These are phyloP conservation scores for Chrysina gloriosa DNA, from an alignment of 2,888 invertebrate species.

Conservation along the genomic window DNA sequence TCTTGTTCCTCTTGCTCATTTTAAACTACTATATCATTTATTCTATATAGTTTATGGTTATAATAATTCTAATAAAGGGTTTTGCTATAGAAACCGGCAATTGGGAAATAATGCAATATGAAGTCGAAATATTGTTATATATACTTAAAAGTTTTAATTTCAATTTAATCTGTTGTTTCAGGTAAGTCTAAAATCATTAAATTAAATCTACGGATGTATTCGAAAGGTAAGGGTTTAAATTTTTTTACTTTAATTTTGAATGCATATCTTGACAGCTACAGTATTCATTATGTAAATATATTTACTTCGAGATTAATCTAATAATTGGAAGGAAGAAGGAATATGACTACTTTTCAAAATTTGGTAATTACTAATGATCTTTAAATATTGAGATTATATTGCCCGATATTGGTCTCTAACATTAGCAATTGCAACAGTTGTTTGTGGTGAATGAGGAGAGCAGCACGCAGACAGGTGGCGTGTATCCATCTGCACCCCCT, in stretches of 20 bases:
- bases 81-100: too few species aligned
- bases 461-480: constrained; percentile 37
- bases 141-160: not conserved
- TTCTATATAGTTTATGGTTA: too few species aligned
- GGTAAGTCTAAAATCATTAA: not conserved
- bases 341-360: constrained; percentile 3
- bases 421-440: constrained; percentile 50
- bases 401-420: constrained; percentile 14
- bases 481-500: constrained; percentile 25
- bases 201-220: not conserved
- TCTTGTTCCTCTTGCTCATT: too few species aligned
- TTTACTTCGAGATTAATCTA: too few species aligned
- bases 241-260: too few species aligned
- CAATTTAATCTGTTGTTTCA: constrained; percentile 1
- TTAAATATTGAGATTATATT: constrained; percentile 9
- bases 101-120: too few species aligned
- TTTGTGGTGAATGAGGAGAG: constrained; percentile 45
- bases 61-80: too few species aligned
- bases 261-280: too few species aligned
- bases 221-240: not conserved
- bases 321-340: not conserved
- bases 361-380: constrained; percentile 11
- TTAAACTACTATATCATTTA: too few species aligned
- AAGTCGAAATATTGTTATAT: too few species aligned
- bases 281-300: too few species aligned